These are phyloP conservation scores for Drosophila fulvimacula DNA, from an alignment of 2,888 invertebrate genomes.

Conservation along the genomic window DNA sequence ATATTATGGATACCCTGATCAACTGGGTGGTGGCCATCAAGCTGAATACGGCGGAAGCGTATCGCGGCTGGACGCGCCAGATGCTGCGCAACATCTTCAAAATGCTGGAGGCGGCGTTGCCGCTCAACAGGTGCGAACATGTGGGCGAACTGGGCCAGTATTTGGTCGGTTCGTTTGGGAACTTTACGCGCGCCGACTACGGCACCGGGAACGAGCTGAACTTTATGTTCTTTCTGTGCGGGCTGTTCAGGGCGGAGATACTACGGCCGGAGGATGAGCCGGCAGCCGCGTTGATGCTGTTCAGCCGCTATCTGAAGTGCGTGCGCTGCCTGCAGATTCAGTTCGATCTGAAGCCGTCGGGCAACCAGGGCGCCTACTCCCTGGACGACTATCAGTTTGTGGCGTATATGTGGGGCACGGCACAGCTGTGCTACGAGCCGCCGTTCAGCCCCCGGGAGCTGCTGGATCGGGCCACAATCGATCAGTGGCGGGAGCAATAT, in stretches of 20 bases:
- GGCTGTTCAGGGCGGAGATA: slow-evolving; percentile 95
- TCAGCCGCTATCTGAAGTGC: slow-evolving; percentile 91
- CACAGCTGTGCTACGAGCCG: slow-evolving; percentile 94
- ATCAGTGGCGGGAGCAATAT: slow-evolving; percentile 89
- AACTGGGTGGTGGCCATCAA: neutral
- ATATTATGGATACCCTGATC: slow-evolving; percentile 89
- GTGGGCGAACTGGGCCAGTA: slow-evolving; percentile 94
- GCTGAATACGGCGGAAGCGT: slow-evolving; percentile 97
- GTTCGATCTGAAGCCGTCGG: slow-evolving; percentile 99
- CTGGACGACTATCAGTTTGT: slow-evolving; percentile 99
- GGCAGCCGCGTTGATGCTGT: slow-evolving; percentile 88
- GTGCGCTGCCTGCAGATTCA: slow-evolving; percentile 93
- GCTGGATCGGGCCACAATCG: slow-evolving; percentile 90
- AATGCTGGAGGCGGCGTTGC: slow-evolving; percentile 89
- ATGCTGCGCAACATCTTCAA: slow-evolving; percentile 88
- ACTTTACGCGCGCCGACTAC: slow-evolving; percentile 97
- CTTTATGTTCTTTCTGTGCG: slow-evolving; percentile 97
- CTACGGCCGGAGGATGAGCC: slow-evolving; percentile 91
- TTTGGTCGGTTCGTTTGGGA: slow-evolving; percentile 96
- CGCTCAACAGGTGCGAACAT: slow-evolving; percentile 86
- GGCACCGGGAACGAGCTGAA: slow-evolving; percentile 99
- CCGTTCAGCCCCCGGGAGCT: slow-evolving; percentile 93
- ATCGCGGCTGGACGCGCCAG: slow-evolving; percentile 91
- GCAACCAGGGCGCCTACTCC: slow-evolving; percentile 99
- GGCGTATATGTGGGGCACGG: slow-evolving; percentile 99